Conservation (phyloP, 2,113 vertebrate genomes). For the Neolamprologus sp. region DNA sequence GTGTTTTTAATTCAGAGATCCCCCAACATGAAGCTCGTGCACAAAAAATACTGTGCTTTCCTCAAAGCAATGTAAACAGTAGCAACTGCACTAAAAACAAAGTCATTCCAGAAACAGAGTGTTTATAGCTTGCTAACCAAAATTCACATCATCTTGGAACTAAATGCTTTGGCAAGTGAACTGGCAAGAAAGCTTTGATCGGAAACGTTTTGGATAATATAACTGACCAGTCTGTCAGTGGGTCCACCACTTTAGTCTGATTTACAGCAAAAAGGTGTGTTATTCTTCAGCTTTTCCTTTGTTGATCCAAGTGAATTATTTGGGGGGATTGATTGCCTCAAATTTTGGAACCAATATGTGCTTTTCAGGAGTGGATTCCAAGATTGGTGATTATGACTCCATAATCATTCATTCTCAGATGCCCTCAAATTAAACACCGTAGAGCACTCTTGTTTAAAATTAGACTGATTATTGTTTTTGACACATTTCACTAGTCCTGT, state of each 20-base stretch:
- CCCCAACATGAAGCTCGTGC: not conserved
- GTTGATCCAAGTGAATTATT: not conserved
- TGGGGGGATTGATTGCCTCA: not conserved
- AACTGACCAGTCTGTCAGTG: not conserved
- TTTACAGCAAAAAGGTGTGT: not conserved
- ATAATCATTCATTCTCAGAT: not conserved
- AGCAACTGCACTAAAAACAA: slow-evolving; percentile 11
- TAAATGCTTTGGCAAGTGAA: not conserved
- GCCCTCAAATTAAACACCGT: not conserved
- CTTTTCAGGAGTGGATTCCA: not conserved
- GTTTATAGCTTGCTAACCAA: slow-evolving; percentile 1
- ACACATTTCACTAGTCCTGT: not conserved
- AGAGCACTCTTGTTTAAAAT: not conserved
- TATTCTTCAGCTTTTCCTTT: not conserved
- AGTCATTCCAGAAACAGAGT: not conserved
- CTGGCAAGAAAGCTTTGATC: not conserved
- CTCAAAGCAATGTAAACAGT: slow-evolving; percentile 25
- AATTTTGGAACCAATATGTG: not conserved
- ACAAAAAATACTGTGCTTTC: not conserved
- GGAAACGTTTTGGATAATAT: not conserved
- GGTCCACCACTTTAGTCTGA: not conserved
- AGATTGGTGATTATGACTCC: not conserved
- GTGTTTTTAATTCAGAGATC: not conserved
- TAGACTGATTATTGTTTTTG: not conserved
- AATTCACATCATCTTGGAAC: slow-evolving; percentile 3